These are phyloP conservation scores for Petrocephalus microphthalmus DNA, from an alignment of 2,113 vertebrate species.

Conservation along the genomic window DNA sequence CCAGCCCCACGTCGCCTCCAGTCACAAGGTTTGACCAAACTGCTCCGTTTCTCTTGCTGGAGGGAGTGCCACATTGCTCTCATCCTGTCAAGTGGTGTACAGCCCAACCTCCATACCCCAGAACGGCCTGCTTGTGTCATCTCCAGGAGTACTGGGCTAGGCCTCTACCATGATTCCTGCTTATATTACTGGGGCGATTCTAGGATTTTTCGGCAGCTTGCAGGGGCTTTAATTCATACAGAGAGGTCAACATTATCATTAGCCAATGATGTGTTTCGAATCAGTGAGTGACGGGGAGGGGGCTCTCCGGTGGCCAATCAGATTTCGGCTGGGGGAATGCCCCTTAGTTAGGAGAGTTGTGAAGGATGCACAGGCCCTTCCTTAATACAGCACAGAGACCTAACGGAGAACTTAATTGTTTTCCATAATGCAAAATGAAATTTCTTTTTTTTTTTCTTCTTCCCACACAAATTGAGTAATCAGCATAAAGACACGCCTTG, in stretches of 20 bases:
- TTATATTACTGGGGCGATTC: background rate
- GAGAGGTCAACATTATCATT: background rate
- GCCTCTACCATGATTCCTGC: background rate
- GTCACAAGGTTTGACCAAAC: constrained; percentile 87
- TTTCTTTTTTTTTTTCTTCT: background rate
- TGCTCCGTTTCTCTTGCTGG: constrained; percentile 18
- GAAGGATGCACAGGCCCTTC: background rate
- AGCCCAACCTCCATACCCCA: constrained; percentile 18
- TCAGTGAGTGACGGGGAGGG: background rate
- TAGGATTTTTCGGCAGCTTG: background rate
- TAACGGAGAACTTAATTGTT: background rate
- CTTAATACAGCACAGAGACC: background rate
- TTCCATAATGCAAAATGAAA: background rate
- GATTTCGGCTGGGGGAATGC: background rate
- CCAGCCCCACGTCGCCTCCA: constrained; percentile 80
- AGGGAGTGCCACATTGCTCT: constrained; percentile 27
- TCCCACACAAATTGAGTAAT: background rate
- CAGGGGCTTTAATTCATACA: background rate
- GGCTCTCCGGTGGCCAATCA: background rate
- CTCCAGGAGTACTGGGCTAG: constrained; percentile 10
- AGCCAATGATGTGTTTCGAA: background rate
- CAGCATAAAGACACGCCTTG: background rate
- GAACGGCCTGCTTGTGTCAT: constrained; percentile 48
- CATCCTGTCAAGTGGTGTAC: constrained; percentile 24
- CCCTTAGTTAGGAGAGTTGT: background rate